Percentiles rank a stretch among this genome's conserved stretches.
Evolutionary conservation across 1,140 invertebrate species (phyloP).

Genomic region (Uloborus diversus): DNA sequence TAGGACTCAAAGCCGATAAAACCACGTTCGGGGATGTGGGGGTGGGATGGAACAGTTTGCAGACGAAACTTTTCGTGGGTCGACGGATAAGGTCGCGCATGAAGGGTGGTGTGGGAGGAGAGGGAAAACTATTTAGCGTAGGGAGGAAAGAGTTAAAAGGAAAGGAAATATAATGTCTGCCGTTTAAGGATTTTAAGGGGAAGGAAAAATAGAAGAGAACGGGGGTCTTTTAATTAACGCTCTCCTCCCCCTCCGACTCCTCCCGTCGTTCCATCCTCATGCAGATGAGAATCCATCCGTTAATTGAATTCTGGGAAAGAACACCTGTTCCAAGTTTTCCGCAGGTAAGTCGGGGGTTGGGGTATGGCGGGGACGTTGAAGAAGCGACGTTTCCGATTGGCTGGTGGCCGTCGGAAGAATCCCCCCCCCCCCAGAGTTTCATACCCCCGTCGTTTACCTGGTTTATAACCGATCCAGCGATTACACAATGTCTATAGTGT

Average conservation of each 20-base stretch:
- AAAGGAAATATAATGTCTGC: constrained; percentile 54
- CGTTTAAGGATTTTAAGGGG: constrained; percentile 53
- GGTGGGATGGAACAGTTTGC: constrained; percentile 2
- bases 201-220: constrained; percentile 39
- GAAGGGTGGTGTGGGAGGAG: not conserved
- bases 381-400: constrained; percentile 48
- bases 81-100: constrained; percentile 2
- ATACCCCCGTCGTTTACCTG: not conserved
- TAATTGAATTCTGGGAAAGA: constrained; percentile 56
- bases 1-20: constrained; percentile 40
- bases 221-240: constrained; percentile 53
- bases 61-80: constrained; percentile 47
- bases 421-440: not conserved
- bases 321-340: constrained; percentile 54
- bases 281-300: constrained; percentile 47
- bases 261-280: constrained; percentile 13
- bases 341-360: constrained; percentile 32
- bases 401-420: not conserved
- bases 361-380: constrained; percentile 21
- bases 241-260: not conserved
- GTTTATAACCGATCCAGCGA: constrained; percentile 49
- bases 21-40: constrained; percentile 4
- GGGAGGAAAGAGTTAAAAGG: constrained; percentile 49
- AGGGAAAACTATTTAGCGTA: constrained; percentile 33
- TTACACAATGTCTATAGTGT: constrained; percentile 51